Evolutionary conservation across 1,140 invertebrate genomes (phyloP).

Genomic region (Neodiprion pinetum): DNA sequence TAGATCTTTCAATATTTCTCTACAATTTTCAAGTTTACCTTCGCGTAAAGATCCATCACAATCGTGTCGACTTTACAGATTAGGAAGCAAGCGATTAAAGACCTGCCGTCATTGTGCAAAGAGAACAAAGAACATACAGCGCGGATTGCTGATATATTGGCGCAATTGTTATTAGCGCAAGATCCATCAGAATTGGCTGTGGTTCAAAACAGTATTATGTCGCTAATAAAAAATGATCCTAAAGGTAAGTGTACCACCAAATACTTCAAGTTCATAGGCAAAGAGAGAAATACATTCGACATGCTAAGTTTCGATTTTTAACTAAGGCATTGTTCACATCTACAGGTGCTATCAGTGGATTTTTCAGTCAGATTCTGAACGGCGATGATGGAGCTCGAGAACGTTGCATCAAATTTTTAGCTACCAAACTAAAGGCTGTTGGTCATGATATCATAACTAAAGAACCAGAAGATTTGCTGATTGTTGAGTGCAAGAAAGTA

Average conservation of each 20-base stretch:
- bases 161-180: conserved; percentile 87
- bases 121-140: conserved; percentile 83
- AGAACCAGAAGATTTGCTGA: conserved; percentile 86
- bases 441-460: conserved; percentile 81
- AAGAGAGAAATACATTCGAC: not conserved
- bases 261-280: conserved; percentile 1
- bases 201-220: conserved; percentile 75
- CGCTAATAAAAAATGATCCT: conserved; percentile 69
- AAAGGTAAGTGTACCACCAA: conserved; percentile 59
- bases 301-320: not conserved
- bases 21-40: too few relatives aligned
- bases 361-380: conserved; percentile 87
- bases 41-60: too few relatives aligned
- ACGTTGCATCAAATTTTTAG: conserved; percentile 87
- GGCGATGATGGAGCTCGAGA: conserved; percentile 83
- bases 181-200: conserved; percentile 81
- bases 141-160: conserved; percentile 90
- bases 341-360: conserved; percentile 76
- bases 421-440: conserved; percentile 81
- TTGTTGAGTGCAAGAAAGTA: conserved; percentile 88
- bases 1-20: not conserved
- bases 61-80: conserved; percentile 68
- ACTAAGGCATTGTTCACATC: conserved; percentile 23
- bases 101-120: conserved; percentile 87
- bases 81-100: conserved; percentile 94